Evolutionary conservation across 2,797 vertebrate genomes (phyloP).

Genomic region (Chiloscyllium punctatum): DNA sequence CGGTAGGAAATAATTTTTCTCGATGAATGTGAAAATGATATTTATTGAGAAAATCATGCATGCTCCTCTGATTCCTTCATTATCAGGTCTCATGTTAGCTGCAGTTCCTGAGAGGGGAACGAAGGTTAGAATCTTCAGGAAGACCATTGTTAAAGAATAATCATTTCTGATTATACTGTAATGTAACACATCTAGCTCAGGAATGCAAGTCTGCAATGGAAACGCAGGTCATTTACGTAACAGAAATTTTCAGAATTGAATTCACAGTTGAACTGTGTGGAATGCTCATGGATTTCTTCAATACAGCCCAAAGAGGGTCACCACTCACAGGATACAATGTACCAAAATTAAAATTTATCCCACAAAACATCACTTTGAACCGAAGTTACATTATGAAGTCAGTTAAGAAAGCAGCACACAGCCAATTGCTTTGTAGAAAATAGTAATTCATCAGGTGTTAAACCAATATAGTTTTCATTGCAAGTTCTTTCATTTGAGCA

Average conservation of each 20-base stretch:
- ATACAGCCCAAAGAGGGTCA: not conserved
- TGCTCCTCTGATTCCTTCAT: not conserved
- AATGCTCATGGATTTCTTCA: not conserved
- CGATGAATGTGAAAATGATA: not conserved
- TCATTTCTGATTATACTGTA: not conserved
- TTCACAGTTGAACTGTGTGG: not conserved
- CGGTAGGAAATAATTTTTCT: not conserved
- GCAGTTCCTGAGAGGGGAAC: not conserved
- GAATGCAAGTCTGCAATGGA: not conserved
- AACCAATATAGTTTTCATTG: no score
- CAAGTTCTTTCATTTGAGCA: not conserved
- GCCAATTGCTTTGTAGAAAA: not conserved
- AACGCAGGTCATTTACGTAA: not conserved
- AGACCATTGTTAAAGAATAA: not conserved
- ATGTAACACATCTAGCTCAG: not conserved
- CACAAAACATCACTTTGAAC: not conserved
- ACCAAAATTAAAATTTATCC: not conserved
- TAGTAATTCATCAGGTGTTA: not conserved
- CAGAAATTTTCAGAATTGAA: not conserved
- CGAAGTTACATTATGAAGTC: not conserved
- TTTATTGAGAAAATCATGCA: not conserved
- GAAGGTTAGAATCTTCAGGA: not conserved
- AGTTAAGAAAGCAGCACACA: not conserved
- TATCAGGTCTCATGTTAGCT: not conserved
- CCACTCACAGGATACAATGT: not conserved